A percentile compares a stretch with the other conserved stretches of the same genome.
Evolutionary conservation across 2,113 vertebrate species (phyloP).

Genomic region (Rallus limicola): DNA sequence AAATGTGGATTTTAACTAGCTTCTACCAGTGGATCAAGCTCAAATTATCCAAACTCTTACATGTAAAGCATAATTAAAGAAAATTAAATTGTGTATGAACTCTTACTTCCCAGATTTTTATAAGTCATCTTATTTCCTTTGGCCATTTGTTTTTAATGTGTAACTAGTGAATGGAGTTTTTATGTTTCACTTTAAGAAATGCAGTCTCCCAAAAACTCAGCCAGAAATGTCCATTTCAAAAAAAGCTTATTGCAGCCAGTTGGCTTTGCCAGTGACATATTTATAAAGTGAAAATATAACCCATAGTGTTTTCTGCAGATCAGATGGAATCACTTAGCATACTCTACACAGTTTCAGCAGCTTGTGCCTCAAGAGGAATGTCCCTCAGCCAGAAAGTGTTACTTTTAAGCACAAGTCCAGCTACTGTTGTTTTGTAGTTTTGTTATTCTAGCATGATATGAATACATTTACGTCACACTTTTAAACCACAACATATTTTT

Average conservation of each 20-base stretch:
- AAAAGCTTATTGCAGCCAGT: conserved; percentile 52
- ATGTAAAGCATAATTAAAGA: conserved; percentile 43
- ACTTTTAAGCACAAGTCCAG: conserved; percentile 54
- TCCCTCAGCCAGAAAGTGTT: conserved; percentile 41
- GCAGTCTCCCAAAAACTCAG: conserved; percentile 38
- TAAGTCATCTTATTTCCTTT: conserved; percentile 44
- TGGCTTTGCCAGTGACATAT: conserved; percentile 70
- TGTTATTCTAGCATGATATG: not conserved
- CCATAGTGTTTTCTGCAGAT: conserved; percentile 58
- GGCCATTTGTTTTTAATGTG: conserved; percentile 57
- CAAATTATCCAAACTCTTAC: conserved; percentile 3
- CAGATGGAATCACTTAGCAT: conserved; percentile 75
- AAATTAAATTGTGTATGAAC: conserved; percentile 12
- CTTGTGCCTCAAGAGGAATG: conserved; percentile 37
- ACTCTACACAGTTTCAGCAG: conserved; percentile 46
- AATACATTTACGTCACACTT: not conserved
- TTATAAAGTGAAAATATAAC: conserved; percentile 75
- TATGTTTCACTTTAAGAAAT: conserved; percentile 62
- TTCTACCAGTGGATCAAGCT: not conserved
- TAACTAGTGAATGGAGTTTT: conserved; percentile 47
- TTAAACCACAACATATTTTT: not conserved
- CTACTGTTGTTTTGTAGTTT: conserved; percentile 58
- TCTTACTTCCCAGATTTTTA: conserved; percentile 36
- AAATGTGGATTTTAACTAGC: not conserved
- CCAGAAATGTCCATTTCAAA: conserved; percentile 70